These are phyloP conservation scores for Lepidocyrtinus sp. DNA, from an alignment of 2,888 invertebrate species.

Conservation along the genomic window DNA sequence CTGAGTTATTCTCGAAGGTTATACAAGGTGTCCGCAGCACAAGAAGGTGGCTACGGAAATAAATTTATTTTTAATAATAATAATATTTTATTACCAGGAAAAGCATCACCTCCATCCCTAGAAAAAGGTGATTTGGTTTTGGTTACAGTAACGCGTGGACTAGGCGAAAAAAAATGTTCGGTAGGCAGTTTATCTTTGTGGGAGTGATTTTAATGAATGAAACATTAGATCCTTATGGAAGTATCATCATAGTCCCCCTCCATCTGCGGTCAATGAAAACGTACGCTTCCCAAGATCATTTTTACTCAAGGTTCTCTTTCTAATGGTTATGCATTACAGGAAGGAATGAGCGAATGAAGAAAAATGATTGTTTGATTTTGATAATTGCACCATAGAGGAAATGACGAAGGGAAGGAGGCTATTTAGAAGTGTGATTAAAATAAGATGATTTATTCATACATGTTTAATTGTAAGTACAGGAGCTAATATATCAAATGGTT, in stretches of 20 bases:
- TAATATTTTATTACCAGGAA: background rate
- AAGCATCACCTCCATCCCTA: too few relatives aligned
- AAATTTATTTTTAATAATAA: conserved; percentile 10
- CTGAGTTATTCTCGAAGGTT: background rate
- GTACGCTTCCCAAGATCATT: too few relatives aligned
- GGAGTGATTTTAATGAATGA: background rate
- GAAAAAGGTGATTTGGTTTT: too few relatives aligned
- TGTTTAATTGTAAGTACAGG: conserved; percentile 67
- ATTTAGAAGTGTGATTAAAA: conserved; percentile 64
- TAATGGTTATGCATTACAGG: background rate
- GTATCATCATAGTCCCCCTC: background rate
- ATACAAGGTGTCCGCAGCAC: conserved; percentile 4
- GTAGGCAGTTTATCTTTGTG: background rate
- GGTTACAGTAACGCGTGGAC: too few relatives aligned
- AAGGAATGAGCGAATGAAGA: background rate
- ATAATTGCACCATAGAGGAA: background rate
- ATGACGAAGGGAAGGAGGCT: conserved; percentile 29
- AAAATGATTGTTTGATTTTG: conserved; percentile 1
- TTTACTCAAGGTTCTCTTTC: too few relatives aligned
- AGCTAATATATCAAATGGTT: conserved; percentile 67
- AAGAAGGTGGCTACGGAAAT: conserved; percentile 11
- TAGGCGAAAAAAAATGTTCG: background rate
- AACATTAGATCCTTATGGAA: background rate
- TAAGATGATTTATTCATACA: conserved; percentile 67
- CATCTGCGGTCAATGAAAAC: too few relatives aligned